A percentile compares a stretch with the other conserved stretches of the same genome.
phyloP scores from a whole-genome alignment of 2,888 invertebrate genomes.

The Agrotis clavis region DNA sequence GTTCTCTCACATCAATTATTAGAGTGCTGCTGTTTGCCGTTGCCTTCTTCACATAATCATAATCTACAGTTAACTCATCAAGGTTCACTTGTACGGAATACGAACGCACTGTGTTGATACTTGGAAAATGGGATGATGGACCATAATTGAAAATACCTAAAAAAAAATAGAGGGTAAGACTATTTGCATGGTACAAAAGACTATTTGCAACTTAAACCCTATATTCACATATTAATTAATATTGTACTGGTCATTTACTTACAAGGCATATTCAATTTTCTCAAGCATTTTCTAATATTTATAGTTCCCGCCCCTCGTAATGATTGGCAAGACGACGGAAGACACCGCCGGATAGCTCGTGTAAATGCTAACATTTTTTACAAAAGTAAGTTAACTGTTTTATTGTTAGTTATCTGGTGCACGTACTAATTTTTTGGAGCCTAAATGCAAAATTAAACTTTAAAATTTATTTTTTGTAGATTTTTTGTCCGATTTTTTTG shows the following conservation, averaged over 20 bases:
- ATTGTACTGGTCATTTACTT: constrained; percentile 13
- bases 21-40: constrained; percentile 76
- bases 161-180: not conserved
- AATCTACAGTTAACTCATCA: constrained; percentile 81
- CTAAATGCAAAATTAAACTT: not conserved
- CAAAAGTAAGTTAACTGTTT: not conserved
- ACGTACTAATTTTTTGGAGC: not conserved
- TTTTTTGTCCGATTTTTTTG: constrained; percentile 26
- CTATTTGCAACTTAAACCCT: not conserved
- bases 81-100: constrained; percentile 72
- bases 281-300: constrained; percentile 42
- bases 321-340: constrained; percentile 52
- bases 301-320: constrained; percentile 43
- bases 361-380: constrained; percentile 52
- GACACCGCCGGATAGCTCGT: constrained; percentile 42
- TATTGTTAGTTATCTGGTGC: not conserved
- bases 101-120: constrained; percentile 54
- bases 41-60: constrained; percentile 85
- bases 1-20: constrained; percentile 95
- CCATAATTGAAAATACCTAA: constrained; percentile 45
- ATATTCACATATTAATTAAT: not conserved
- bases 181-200: not conserved
- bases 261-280: constrained; percentile 35
- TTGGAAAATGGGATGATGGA: constrained; percentile 43
- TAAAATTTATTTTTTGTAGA: not conserved